These are phyloP conservation scores for Himantopus leucocephalus DNA, from an alignment of 2,113 vertebrate genomes.

Conservation along the genomic window DNA sequence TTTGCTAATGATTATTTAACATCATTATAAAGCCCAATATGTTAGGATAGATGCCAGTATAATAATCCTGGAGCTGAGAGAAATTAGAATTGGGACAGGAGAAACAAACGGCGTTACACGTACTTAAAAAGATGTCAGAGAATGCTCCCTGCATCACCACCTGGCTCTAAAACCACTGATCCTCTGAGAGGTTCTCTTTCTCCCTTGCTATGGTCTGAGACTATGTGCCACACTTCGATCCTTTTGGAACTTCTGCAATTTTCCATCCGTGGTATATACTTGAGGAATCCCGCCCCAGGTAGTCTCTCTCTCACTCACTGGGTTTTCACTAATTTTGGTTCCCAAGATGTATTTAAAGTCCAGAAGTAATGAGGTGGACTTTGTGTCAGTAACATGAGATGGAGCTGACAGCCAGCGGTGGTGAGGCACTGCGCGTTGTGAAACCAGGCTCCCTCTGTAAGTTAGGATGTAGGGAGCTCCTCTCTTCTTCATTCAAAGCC, in stretches of 20 bases:
- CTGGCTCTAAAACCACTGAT: background rate
- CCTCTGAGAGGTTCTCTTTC: background rate
- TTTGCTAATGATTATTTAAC: background rate
- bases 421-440: background rate
- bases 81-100: background rate
- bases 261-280: background rate
- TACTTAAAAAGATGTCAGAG: background rate
- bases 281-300: background rate
- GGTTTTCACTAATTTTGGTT: background rate
- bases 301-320: background rate
- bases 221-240: rapidly evolving
- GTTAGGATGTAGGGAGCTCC: background rate
- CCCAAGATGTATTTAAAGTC: background rate
- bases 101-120: background rate
- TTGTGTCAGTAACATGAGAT: background rate
- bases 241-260: background rate
- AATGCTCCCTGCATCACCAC: background rate
- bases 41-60: background rate
- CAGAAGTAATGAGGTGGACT: background rate
- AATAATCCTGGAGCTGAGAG: background rate
- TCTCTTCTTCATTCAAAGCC: background rate
- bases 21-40: background rate
- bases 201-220: background rate
- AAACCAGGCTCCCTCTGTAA: background rate
- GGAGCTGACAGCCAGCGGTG: background rate